Evolutionary conservation across 2,113 vertebrate genomes (phyloP), one percentile per base, ranked within the genome.

Genomic region (Blennius ocellaris): DNA sequence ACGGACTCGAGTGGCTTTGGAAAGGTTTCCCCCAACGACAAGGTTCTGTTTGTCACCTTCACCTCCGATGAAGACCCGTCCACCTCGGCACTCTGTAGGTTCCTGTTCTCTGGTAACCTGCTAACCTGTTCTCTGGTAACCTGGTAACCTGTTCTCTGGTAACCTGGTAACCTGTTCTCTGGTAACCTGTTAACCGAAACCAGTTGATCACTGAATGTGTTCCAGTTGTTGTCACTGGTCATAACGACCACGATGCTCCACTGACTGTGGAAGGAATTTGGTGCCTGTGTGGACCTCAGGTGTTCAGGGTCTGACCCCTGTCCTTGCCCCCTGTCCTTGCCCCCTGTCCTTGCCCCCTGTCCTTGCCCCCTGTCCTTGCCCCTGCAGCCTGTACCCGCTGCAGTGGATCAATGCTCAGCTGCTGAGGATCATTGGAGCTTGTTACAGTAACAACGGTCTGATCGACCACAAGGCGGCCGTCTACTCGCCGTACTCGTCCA

Each of bases 31-130:
- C 79, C 90, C 3, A 74, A 71, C 0, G 89, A 94, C 52, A 85
- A 93, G 72, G 94, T 95, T 36, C 94, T 99, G 17, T 96, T 97
- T 41, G 90, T 94, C 0, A 94, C 95, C 83, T 98, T 97, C 88
- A 94, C 93, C 37, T 93, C 93, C 47, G 95, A 95, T 0, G 90
- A 93, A 47, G 94, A 94, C 21, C n/a, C 72, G 0, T 48, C 68
- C 0, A 15, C 11, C 0, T 95, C 96, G 0, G 96, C 96, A 37
- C 89, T 99, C 90, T 99, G 98, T 93, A 87, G 90, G 74, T 97
- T 94, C 86, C 90, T 88, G 0, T n/a, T n/a, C n/a, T n/a, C n/a
- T n/a, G n/a, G n/a, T n/a, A n/a, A n/a, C n/a, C n/a, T n/a, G n/a
- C n/a, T n/a, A n/a, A n/a, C n/a, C n/a, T n/a, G n/a, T n/a, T n/a